These are phyloP conservation scores for Hypomesus transpacificus DNA, from an alignment of 2,113 vertebrate genomes.

Conservation along the genomic window DNA sequence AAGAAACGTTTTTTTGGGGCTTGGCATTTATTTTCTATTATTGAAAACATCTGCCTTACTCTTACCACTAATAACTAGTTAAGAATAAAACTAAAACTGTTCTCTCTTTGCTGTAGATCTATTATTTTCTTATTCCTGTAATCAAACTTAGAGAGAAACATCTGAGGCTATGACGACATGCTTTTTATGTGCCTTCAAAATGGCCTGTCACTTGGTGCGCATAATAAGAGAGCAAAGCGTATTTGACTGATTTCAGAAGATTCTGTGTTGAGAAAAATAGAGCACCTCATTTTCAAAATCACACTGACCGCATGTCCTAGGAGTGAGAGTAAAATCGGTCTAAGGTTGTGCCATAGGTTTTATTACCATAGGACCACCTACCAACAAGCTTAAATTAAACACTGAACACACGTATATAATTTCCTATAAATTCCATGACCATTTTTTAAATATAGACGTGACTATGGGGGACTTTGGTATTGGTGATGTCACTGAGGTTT, in stretches of 20 bases:
- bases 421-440: conserved; percentile 56
- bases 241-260: conserved; percentile 51
- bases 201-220: conserved; percentile 50
- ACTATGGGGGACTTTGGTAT: conserved; percentile 47
- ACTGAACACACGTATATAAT: conserved; percentile 44
- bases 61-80: conserved; percentile 74
- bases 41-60: conserved; percentile 74
- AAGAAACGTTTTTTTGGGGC: conserved; percentile 40
- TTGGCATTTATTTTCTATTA: conserved; percentile 65
- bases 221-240: conserved; percentile 62
- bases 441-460: conserved; percentile 61
- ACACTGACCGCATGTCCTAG: conserved; percentile 60
- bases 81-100: conserved; percentile 65
- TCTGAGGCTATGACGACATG: conserved; percentile 54
- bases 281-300: conserved; percentile 51
- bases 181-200: conserved; percentile 54
- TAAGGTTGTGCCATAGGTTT: conserved; percentile 51
- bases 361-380: conserved; percentile 69
- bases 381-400: conserved; percentile 55
- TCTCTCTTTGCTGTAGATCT: conserved; percentile 62
- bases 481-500: conserved; percentile 64
- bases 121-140: conserved; percentile 70
- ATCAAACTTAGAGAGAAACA: conserved; percentile 64
- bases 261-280: conserved; percentile 42
- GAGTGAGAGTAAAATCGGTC: conserved; percentile 55